Evolutionary conservation across 2,888 invertebrate genomes (phyloP), one percentile per base, ranked within the genome.

Genomic region (Choreutis nemorana): DNA sequence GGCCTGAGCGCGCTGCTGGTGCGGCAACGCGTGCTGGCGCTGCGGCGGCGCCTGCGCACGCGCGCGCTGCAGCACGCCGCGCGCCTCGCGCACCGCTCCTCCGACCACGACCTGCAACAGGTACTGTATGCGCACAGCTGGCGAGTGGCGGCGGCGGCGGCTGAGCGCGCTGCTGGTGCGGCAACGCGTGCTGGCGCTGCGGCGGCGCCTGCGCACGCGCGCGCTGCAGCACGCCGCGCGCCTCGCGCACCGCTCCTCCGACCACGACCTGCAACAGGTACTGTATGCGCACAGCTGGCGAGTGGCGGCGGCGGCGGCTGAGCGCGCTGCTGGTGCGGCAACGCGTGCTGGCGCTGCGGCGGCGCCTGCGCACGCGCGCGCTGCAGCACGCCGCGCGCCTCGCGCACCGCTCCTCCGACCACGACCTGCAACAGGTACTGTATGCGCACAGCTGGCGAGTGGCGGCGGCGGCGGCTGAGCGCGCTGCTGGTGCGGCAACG

Each of bases 381-480:
- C 53, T 58, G 44, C 23, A 42, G 3, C 67, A 60, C 38, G 57
- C 65, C n/a, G 61, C 62, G 0, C 59, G 56, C 1, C 52, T 77
- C 3, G 73, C 64, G 15, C 72, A 73, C 24, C 45, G 75, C 1
- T 71, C 65, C 18, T 72, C 72, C n/a, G 45, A 39, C 1, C 72
- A 73, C 5, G 60, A 61, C 2, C 53, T 73, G 52, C 63, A 70
- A 3, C 67, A 65, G 61, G 73, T 75, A 34, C n/a, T n/a, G n/a
- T n/a, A n/a, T n/a, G n/a, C n/a, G n/a, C n/a, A n/a, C n/a, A n/a
- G n/a, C n/a, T 21, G 3, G 10, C 9, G 10, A 22, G 10, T 3
- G 6, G 0, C 3, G 54, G 6, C 62, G 71, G 45, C 3, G 12
- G 0, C 28, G 41, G 11, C 37, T 75, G 21, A 41, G 71, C 12